Conservation (phyloP, 2,113 vertebrate species). For the Carettochelys insculpta region DNA sequence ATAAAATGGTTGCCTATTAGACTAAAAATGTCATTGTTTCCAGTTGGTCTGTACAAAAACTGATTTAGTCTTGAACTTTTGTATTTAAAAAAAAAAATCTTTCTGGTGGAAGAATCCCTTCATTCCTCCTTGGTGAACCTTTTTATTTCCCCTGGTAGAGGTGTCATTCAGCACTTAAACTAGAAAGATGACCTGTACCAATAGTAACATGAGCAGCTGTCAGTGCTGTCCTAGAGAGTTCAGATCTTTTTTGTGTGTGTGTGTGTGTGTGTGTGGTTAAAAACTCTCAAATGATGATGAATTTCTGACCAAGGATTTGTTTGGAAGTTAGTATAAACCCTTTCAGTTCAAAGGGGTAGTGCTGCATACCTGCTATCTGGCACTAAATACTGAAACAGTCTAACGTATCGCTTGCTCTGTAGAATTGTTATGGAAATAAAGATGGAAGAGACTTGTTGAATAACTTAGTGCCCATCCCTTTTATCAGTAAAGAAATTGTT, state of each 20-base stretch:
- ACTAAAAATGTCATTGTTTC: no score
- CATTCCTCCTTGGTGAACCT: neutral
- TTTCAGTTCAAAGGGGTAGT: neutral
- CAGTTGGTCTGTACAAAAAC: neutral
- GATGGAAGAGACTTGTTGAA: neutral
- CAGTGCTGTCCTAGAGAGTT: neutral
- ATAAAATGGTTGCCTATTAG: neutral
- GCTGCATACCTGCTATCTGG: neutral
- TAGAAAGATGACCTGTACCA: neutral
- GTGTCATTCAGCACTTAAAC: neutral
- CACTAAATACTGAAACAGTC: neutral
- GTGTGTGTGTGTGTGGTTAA: no score
- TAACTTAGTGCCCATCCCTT: neutral
- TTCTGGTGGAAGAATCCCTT: neutral
- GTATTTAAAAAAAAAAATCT: no score
- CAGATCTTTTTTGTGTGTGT: no score
- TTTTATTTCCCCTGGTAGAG: no score
- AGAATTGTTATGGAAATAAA: no score
- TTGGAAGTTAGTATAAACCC: neutral
- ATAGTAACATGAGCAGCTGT: neutral
- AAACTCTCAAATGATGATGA: no score
- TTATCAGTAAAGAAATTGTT: neutral
- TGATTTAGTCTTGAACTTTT: no score
- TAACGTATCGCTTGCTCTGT: neutral
- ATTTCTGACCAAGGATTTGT: no score